phyloP scores from a whole-genome alignment of 2,113 vertebrate genomes.

The Eidolon helvum region DNA sequence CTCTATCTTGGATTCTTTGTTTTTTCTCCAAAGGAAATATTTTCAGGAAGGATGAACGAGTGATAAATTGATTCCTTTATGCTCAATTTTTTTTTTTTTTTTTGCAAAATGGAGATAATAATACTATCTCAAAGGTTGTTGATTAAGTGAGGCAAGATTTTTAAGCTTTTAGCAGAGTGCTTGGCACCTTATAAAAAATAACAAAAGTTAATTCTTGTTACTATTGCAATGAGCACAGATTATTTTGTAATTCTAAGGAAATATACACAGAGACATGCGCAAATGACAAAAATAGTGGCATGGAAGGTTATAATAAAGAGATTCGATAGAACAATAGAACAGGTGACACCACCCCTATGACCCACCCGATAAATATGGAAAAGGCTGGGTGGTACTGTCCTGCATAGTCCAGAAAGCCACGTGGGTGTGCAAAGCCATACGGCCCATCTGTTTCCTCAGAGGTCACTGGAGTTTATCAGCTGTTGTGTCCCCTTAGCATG shows the following conservation, averaged over 20 bases:
- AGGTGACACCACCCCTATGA: background rate
- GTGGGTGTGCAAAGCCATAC: background rate
- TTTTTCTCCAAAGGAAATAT: background rate
- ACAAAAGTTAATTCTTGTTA: background rate
- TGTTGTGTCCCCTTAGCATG: slow-evolving; percentile 54
- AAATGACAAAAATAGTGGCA: background rate
- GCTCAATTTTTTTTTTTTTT: background rate
- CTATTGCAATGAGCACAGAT: background rate
- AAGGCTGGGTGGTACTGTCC: background rate
- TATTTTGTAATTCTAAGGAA: background rate
- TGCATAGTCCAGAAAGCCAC: background rate
- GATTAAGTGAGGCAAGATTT: background rate
- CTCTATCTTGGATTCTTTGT: background rate
- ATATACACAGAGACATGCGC: background rate
- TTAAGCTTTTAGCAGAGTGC: background rate
- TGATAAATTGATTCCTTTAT: background rate
- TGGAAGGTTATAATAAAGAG: background rate
- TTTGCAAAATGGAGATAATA: background rate
- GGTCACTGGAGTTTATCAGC: slow-evolving; percentile 69
- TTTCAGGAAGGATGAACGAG: background rate
- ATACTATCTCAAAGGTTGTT: background rate
- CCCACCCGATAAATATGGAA: background rate
- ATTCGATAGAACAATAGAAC: background rate
- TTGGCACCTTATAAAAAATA: background rate
- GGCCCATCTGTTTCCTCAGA: slow-evolving; percentile 23